A percentile compares a stretch with the other conserved stretches of the same genome.
These are phyloP conservation scores for Limenitis arthemis DNA, from an alignment of 2,888 invertebrate species.

Conservation along the genomic window DNA sequence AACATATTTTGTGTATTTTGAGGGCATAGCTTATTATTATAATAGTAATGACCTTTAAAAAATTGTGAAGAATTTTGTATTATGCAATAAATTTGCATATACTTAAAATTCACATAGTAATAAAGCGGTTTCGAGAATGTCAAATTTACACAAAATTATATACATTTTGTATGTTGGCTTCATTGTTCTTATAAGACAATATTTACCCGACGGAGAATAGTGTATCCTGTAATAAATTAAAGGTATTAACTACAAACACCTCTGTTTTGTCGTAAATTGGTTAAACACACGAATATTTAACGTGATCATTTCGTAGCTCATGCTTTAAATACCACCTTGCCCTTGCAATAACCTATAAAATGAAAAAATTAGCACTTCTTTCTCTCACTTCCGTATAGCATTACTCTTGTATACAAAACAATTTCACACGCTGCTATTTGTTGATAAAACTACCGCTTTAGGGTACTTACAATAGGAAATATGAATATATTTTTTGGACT, in stretches of 20 bases:
- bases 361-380: slow-evolving; percentile 38
- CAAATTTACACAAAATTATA: too few species aligned
- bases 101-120: neutral
- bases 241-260: too few species aligned
- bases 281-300: too few species aligned
- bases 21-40: neutral
- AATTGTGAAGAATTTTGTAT: neutral
- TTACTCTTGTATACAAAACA: slow-evolving; percentile 26
- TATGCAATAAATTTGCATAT: neutral
- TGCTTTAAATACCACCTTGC: slow-evolving; percentile 6
- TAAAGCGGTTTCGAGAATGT: slow-evolving; percentile 3
- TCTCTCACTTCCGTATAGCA: slow-evolving; percentile 33
- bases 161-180: too few species aligned
- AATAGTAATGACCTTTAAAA: neutral
- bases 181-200: too few species aligned
- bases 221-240: too few species aligned
- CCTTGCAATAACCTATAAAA: slow-evolving; percentile 20
- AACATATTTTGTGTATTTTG: neutral
- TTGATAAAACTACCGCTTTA: slow-evolving; percentile 18
- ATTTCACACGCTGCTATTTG: slow-evolving; percentile 22
- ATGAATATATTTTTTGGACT: neutral
- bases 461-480: neutral
- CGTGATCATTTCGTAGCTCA: neutral
- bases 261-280: too few species aligned
- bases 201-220: too few species aligned